Evolutionary conservation across 2,888 invertebrate species (phyloP).

Genomic region (Plagodis dolabraria): DNA sequence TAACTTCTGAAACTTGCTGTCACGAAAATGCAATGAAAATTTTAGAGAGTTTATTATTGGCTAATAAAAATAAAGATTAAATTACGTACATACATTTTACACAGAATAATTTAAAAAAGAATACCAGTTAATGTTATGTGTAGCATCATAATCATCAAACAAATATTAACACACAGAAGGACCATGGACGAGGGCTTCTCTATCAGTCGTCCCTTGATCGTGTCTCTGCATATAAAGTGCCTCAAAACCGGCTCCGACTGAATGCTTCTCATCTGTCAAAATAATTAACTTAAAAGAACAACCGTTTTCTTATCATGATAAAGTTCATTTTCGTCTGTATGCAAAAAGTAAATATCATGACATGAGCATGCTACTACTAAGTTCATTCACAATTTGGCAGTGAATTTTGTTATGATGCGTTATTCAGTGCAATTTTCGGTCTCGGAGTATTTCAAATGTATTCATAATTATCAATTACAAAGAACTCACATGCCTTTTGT

Average conservation of each 20-base stretch:
- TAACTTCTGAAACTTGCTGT: too few species aligned
- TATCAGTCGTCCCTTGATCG: neutral
- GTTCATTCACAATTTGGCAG: slow-evolving; percentile 18
- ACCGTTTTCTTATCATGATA: neutral
- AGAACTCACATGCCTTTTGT: too few species aligned
- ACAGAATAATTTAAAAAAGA: too few species aligned
- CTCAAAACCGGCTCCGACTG: slow-evolving; percentile 10
- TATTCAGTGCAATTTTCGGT: slow-evolving; percentile 6
- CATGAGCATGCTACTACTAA: slow-evolving; percentile 1
- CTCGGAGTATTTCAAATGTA: neutral
- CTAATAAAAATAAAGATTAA: too few species aligned
- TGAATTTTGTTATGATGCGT: slow-evolving; percentile 17
- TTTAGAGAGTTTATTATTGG: too few species aligned
- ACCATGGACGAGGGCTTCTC: too few species aligned
- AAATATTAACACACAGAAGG: too few species aligned
- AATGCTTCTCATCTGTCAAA: slow-evolving; percentile 23
- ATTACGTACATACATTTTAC: too few species aligned
- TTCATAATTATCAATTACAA: too few species aligned
- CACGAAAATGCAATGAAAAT: too few species aligned
- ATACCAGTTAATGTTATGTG: too few species aligned
- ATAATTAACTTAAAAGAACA: slow-evolving; percentile 7
- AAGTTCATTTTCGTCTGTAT: slow-evolving; percentile 16
- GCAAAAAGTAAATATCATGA: slow-evolving; percentile 38
- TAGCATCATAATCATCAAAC: too few species aligned
- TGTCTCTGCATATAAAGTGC: slow-evolving; percentile 18